phyloP scores from a whole-genome alignment of 2,113 vertebrate genomes.

The Nothocercus julius region DNA sequence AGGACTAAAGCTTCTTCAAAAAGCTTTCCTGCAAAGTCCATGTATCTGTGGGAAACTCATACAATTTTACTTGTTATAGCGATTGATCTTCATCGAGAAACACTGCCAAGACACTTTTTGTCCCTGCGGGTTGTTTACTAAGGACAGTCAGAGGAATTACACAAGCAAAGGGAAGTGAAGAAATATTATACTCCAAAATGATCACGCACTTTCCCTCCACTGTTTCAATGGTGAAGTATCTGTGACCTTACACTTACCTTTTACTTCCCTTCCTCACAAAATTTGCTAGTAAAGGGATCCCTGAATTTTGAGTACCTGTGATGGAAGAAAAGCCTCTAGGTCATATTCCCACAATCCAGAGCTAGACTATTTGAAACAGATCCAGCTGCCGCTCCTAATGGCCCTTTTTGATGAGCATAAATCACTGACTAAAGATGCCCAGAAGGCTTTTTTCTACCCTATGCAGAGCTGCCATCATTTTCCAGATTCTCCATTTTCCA shows the following conservation, averaged over 20 bases:
- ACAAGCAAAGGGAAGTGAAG: neutral
- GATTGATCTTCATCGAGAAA: neutral
- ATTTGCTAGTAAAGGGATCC: neutral
- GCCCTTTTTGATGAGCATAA: constrained; percentile 32
- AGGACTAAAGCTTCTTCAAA: neutral
- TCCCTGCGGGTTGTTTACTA: neutral
- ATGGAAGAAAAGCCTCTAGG: constrained; percentile 36
- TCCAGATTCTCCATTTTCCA: neutral
- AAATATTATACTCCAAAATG: neutral
- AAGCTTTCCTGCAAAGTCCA: neutral
- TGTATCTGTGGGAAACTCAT: neutral
- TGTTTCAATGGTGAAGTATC: neutral
- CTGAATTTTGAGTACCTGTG: neutral
- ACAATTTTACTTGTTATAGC: neutral
- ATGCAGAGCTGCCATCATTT: neutral
- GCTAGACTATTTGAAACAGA: constrained; percentile 28
- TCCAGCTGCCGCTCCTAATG: constrained; percentile 26
- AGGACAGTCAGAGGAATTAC: neutral
- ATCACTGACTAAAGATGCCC: constrained; percentile 38
- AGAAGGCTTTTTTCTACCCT: constrained; percentile 32
- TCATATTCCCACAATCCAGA: constrained; percentile 35
- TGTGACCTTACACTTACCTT: neutral
- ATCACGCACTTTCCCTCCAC: neutral
- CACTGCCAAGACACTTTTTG: fast-evolving
- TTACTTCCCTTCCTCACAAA: neutral